These are phyloP conservation scores for Tetragnatha versicolor DNA, from an alignment of 1,140 invertebrate species.

Conservation along the genomic window DNA sequence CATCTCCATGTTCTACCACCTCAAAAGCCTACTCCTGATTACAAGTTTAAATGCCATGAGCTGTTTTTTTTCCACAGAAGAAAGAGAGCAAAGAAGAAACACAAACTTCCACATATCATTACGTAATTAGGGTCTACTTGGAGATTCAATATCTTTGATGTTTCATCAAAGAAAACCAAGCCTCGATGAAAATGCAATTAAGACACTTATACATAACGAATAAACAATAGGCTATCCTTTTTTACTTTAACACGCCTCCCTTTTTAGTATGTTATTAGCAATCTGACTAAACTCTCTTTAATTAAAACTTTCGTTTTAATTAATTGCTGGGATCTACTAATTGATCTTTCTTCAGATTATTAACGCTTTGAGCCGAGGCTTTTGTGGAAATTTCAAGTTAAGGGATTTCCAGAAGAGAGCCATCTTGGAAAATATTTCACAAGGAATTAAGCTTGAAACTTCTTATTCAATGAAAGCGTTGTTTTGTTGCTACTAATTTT, in stretches of 20 bases:
- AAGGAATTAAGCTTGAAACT: too few species aligned
- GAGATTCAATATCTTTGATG: constrained; percentile 11
- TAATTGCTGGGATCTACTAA: constrained; percentile 6
- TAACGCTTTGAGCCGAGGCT: too few species aligned
- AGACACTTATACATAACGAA: constrained; percentile 12
- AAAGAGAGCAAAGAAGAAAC: background rate
- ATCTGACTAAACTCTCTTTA: background rate
- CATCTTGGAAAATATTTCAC: too few species aligned
- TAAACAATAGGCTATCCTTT: background rate
- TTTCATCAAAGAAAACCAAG: background rate
- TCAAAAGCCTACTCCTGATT: too few species aligned
- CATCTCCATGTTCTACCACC: too few species aligned
- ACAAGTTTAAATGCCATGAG: too few species aligned
- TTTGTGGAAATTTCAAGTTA: too few species aligned
- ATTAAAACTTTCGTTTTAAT: constrained; percentile 8
- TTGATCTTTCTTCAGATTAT: background rate
- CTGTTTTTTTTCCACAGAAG: background rate
- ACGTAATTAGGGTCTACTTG: constrained; percentile 8
- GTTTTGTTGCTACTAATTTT: too few species aligned
- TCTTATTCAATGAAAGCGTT: too few species aligned
- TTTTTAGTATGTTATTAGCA: background rate
- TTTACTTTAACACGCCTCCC: background rate
- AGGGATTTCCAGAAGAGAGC: too few species aligned
- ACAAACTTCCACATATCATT: constrained; percentile 4
- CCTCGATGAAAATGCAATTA: constrained; percentile 15